Base-by-base conservation (phyloP, 2,113 vertebrate species). In the Nematolebias whitei region DNA sequence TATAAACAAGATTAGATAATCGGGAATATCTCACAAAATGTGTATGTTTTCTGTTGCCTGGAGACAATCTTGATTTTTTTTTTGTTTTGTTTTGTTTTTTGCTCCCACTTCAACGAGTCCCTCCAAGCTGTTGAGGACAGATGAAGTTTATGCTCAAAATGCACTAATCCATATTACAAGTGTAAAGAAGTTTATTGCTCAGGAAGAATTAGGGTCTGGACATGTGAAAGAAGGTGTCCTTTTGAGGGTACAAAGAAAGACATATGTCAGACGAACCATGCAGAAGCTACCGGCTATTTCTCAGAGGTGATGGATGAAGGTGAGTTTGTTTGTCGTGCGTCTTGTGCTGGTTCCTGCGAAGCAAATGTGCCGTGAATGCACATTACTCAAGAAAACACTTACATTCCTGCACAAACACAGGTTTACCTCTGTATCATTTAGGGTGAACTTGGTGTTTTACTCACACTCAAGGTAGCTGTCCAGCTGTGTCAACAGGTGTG, bases 401-500 rank as follows among this genome's bases (percentile, higher is more conserved):
- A 60, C 41, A 68, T 4, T 38, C 43, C 55, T 35, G 23, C 63
- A 60, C 48, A 26, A 3, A 63, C 43, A 73, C 24, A 29, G 41
- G 43, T 59, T 50, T 23, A 55, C 57, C 12, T 51, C 56, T 49
- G 51, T 38, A 20, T 55, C 54, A 47, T 26, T 49, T 14, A 44
- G 39, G 65, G 45, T 23, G 54, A 68, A 64, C 40, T 43, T 48
- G 49, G 20, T 39, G 38, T 63, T 66, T 5, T 59, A 55, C 50
- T 19, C 39, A 63, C 70, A 50, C 61, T 8, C 26, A 26, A 26
- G 49, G 41, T 50, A 48, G 26, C 11, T 16, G 18, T 71, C 71
- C 82, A 87, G 84, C 84, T 90, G 85, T 85, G 79, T 87, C 75
- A 85, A 87, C 85, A 87, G 81, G 79, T 85, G 71, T 68, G 67